Evolutionary conservation across 2,888 invertebrate genomes (phyloP).

Genomic region (Parnassius mnemosyne): DNA sequence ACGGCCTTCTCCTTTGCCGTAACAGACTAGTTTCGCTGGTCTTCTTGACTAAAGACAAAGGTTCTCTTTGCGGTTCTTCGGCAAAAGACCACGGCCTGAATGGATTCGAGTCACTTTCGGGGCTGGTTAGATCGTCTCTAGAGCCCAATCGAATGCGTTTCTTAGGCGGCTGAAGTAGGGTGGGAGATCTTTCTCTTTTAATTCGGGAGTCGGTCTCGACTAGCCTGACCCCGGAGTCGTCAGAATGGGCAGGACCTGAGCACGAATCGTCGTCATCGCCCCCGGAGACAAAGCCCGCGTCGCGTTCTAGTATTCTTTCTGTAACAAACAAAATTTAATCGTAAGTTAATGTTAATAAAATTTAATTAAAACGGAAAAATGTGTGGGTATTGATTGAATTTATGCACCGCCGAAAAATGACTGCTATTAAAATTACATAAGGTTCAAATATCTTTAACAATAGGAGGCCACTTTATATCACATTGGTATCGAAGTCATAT

Average conservation of each 20-base stretch:
- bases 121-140: slow-evolving; percentile 59
- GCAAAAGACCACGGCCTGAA: slow-evolving; percentile 85
- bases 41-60: slow-evolving; percentile 82
- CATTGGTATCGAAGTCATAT: slow-evolving; percentile 9
- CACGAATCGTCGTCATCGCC: slow-evolving; percentile 85
- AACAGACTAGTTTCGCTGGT: slow-evolving; percentile 56
- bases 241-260: slow-evolving; percentile 75
- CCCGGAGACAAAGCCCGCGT: slow-evolving; percentile 87
- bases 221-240: slow-evolving; percentile 74
- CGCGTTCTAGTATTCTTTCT: slow-evolving; percentile 81
- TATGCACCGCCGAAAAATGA: no score
- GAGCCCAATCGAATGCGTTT: slow-evolving; percentile 83
- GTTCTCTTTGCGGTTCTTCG: slow-evolving; percentile 82
- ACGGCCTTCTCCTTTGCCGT: slow-evolving; percentile 58
- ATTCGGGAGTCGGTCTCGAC: slow-evolving; percentile 73
- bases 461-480: slow-evolving; percentile 10
- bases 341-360: no score
- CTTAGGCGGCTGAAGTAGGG: slow-evolving; percentile 81
- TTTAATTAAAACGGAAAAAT: no score
- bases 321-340: slow-evolving; percentile 57
- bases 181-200: slow-evolving; percentile 76
- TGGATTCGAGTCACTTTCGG: slow-evolving; percentile 68
- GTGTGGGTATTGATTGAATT: no score
- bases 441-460: slow-evolving; percentile 21
- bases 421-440: neutral